Conservation (phyloP, 2,113 vertebrate genomes). For the Apodemus sylvaticus region DNA sequence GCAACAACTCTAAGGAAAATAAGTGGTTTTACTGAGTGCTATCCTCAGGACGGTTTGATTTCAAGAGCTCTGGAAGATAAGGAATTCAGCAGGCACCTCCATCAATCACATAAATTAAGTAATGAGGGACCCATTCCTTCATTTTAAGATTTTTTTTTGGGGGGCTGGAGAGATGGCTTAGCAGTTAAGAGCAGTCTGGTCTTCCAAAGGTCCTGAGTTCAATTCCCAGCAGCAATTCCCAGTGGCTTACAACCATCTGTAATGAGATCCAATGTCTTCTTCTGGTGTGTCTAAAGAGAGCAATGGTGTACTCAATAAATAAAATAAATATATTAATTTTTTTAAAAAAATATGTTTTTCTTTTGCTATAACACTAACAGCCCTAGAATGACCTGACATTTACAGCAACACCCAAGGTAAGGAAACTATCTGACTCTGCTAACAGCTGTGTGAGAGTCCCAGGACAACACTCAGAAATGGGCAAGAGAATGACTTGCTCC, state of each 20-base stretch:
- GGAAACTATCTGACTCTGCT: background rate
- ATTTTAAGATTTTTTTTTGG: background rate
- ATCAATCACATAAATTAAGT: background rate
- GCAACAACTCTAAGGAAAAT: background rate
- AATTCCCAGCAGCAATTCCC: background rate
- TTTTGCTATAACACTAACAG: background rate
- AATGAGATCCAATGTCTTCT: too few species aligned
- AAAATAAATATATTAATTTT: too few species aligned
- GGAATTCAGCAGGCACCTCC: background rate
- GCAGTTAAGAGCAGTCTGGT: too few species aligned
- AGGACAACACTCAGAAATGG: background rate
- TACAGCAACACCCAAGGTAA: background rate
- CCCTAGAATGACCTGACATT: background rate
- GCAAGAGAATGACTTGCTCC: background rate
- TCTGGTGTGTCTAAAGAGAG: too few species aligned
- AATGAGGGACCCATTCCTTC: background rate
- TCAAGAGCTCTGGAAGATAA: constrained; percentile 2
- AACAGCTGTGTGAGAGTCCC: background rate
- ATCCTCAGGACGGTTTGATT: background rate
- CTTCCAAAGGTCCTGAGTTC: too few species aligned
- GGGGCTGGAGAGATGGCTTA: background rate
- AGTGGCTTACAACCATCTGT: too few species aligned
- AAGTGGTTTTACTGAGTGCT: background rate
- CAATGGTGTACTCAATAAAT: too few species aligned
- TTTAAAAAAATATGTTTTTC: background rate